Evolutionary conservation across 2,797 vertebrate species (phyloP), one percentile per base, ranked within the genome.

Genomic region (Pseudochirops corinnae): DNA sequence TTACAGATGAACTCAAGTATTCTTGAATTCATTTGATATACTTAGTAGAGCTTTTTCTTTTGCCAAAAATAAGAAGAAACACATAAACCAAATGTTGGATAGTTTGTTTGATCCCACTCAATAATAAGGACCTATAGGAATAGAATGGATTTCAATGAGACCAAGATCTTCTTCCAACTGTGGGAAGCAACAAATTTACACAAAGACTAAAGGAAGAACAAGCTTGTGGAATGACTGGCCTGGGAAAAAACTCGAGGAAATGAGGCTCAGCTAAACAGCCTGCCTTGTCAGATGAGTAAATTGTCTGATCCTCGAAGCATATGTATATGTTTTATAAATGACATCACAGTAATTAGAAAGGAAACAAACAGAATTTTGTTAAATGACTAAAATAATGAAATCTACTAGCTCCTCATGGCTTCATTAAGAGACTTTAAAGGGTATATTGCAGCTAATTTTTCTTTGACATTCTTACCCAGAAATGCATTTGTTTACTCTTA

Each of bases 1-100:
- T 95, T 93, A 96, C 56, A 96, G 56, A 56, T 98, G 90, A 92
- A 92, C 50, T 95, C 57, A 96, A 97, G 58, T 29, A 93, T 87
- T 7, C 26, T 26, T 91, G 12, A 87, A 95, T 53, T 9, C 31
- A 93, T 94, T 82, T 50, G 93, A 46, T 90, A 93, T 46, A 94
- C 58, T 31, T 92, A 96, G 56, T 31, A 16, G 94, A 55, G 0
- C 29, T 93, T 57, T 95, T 93, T 96, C 50, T 96, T 94, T 96
- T 52, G 50, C 67, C 62, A 90, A 91, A 97, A 96, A 92, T 24
- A 87, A n/a, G 50, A 56, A 96, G 93, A 94, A 92, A 55, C 24
- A 90, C 33, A 95, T 1, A 93, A 92, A 55, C 0, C 21, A 55
- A 95, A 91, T 62, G 2, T 55, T 74, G 31, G 90, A 74, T 90